Percentiles rank a stretch among this genome's conserved stretches.
phyloP scores from a whole-genome alignment of 2,113 vertebrate genomes.

The Passer domesticus region DNA sequence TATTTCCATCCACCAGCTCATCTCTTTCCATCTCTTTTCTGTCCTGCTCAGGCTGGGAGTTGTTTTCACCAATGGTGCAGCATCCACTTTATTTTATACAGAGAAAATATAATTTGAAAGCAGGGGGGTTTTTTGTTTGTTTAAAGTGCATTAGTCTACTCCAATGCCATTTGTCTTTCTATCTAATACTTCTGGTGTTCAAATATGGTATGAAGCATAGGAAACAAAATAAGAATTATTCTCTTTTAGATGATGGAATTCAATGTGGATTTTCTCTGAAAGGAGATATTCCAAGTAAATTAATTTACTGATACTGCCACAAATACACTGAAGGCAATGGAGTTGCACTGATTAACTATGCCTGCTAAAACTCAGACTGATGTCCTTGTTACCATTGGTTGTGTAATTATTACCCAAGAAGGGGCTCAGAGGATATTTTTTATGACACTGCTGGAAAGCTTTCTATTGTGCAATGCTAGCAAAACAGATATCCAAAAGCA shows the following conservation, averaged over 20 bases:
- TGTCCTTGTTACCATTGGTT: not conserved
- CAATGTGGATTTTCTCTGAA: not conserved
- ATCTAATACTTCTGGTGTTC: not conserved
- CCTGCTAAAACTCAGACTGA: not conserved
- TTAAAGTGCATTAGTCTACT: not conserved
- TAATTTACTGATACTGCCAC: not conserved
- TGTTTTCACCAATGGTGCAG: not conserved
- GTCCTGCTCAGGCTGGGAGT: not conserved
- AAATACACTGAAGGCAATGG: not conserved
- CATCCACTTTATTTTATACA: not conserved
- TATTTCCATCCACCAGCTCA: not conserved
- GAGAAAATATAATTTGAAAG: not conserved
- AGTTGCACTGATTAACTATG: not conserved
- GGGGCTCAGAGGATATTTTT: not conserved
- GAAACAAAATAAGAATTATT: not conserved
- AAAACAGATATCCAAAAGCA: not conserved
- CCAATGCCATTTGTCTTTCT: not conserved
- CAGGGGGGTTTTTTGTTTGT: not conserved
- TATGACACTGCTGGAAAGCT: not conserved
- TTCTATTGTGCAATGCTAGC: not conserved
- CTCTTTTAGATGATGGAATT: not conserved
- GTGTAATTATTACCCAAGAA: slow-evolving; percentile 19
- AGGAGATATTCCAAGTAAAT: not conserved
- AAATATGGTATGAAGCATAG: not conserved
- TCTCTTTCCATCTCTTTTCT: not conserved